These are phyloP conservation scores for Panzeria rudis DNA, from an alignment of 2,888 invertebrate species.

Conservation along the genomic window DNA sequence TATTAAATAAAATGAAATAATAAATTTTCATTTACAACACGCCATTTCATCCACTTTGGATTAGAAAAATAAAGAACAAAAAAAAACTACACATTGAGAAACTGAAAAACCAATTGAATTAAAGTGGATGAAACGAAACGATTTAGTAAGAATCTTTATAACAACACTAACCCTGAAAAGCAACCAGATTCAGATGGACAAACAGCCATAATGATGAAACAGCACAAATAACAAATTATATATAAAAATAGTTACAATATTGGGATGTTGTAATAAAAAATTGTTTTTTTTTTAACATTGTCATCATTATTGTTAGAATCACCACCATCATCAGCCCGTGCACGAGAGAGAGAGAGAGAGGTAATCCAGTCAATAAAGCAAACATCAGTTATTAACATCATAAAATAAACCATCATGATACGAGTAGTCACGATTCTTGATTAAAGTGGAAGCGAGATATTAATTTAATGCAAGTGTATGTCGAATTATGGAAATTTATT, in stretches of 20 bases:
- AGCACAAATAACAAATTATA: conserved; percentile 44
- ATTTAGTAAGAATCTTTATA: conserved; percentile 23
- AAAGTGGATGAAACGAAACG: conserved; percentile 48
- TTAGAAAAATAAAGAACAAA: conserved; percentile 1
- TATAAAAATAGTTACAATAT: conserved; percentile 17
- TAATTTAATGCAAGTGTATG: not conserved
- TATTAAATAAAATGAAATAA: conserved; percentile 58
- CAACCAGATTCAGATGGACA: not conserved
- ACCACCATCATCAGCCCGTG: conserved; percentile 8
- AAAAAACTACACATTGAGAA: not conserved
- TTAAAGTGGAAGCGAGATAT: conserved; percentile 26
- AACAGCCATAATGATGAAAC: conserved; percentile 67
- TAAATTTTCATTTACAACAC: conserved; percentile 68
- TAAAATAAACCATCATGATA: conserved; percentile 2
- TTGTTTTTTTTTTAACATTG: conserved; percentile 31
- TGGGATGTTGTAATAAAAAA: not conserved
- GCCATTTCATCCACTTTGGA: conserved; percentile 63
- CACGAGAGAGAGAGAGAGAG: too few species aligned
- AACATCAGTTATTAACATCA: conserved; percentile 11
- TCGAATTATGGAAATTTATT: not conserved
- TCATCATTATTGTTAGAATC: conserved; percentile 37
- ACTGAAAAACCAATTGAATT: conserved; percentile 53
- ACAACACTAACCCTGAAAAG: conserved; percentile 20
- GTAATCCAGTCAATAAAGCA: conserved; percentile 33
- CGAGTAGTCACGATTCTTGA: not conserved